These are phyloP conservation scores for Notoglanidium macrostoma DNA, from an alignment of 2,797 vertebrate species.

Conservation along the genomic window DNA sequence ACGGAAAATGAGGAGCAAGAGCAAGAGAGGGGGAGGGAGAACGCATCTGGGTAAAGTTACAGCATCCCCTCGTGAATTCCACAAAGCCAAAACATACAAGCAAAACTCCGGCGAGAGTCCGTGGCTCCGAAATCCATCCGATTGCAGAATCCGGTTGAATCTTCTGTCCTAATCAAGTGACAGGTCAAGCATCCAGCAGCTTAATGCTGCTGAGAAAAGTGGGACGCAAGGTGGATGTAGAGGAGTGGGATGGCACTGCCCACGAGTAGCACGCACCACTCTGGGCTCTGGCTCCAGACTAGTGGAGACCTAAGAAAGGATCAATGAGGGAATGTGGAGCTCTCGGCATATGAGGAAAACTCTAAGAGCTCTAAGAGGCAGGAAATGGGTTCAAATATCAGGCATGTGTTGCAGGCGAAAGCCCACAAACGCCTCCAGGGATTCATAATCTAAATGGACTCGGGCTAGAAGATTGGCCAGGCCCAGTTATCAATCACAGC, in stretches of 20 bases:
- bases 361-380: constrained; percentile 56
- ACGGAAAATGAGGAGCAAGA: constrained; percentile 71
- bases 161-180: constrained; percentile 37
- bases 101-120: constrained; percentile 29
- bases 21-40: constrained; percentile 71
- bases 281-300: constrained; percentile 55
- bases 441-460: constrained; percentile 74
- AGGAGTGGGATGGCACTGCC: constrained; percentile 52
- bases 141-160: constrained; percentile 14
- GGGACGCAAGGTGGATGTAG: constrained; percentile 51
- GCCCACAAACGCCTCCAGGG: constrained; percentile 59
- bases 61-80: constrained; percentile 75
- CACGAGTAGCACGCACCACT: constrained; percentile 42
- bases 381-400: constrained; percentile 60
- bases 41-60: constrained; percentile 78
- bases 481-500: constrained; percentile 78
- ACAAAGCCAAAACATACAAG: constrained; percentile 33
- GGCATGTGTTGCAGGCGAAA: constrained; percentile 54
- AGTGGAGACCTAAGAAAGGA: constrained; percentile 55
- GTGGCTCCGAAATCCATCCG: constrained; percentile 40
- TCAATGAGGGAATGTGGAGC: constrained; percentile 55
- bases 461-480: constrained; percentile 71
- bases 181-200: constrained; percentile 46
- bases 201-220: constrained; percentile 46
- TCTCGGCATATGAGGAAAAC: constrained; percentile 51